Conservation (phyloP, 2,888 invertebrate species). For the Sinohyriopsis cumingii region DNA sequence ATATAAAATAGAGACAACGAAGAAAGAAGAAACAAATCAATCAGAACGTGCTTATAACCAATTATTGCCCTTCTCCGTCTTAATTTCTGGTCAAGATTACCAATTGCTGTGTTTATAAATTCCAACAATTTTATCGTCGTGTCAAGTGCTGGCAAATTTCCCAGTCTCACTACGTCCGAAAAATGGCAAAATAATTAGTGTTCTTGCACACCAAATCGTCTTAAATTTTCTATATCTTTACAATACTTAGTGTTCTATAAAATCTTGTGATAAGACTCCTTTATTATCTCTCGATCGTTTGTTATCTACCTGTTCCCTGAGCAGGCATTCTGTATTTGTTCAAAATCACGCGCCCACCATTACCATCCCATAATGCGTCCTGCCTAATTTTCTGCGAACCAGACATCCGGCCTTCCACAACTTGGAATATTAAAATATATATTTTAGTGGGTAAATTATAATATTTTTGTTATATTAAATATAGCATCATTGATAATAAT, state of each 20-base stretch:
- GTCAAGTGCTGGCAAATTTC: not conserved
- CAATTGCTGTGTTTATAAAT: too few species aligned
- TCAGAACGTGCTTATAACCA: too few species aligned
- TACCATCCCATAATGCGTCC: conserved; percentile 69
- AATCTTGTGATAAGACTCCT: conserved; percentile 5
- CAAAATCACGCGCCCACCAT: conserved; percentile 74
- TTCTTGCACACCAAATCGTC: too few species aligned
- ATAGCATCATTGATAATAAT: too few species aligned
- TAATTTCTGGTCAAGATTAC: too few species aligned
- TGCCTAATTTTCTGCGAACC: not conserved
- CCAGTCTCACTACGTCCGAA: conserved; percentile 2
- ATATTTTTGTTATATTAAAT: too few species aligned
- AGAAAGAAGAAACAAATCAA: too few species aligned
- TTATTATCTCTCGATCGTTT: conserved; percentile 12
- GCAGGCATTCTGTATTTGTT: conserved; percentile 70
- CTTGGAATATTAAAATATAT: too few species aligned
- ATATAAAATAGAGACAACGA: too few species aligned
- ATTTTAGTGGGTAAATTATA: too few species aligned
- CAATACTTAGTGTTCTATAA: conserved; percentile 4
- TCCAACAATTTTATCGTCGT: too few species aligned
- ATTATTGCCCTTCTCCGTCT: too few species aligned
- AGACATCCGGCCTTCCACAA: not conserved
- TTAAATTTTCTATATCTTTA: not conserved
- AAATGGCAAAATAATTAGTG: conserved; percentile 17
- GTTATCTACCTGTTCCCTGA: conserved; percentile 45